Percentiles rank a stretch among this genome's conserved stretches.
phyloP scores from a whole-genome alignment of 2,888 invertebrate species.

The Leptothorax acervorum region DNA sequence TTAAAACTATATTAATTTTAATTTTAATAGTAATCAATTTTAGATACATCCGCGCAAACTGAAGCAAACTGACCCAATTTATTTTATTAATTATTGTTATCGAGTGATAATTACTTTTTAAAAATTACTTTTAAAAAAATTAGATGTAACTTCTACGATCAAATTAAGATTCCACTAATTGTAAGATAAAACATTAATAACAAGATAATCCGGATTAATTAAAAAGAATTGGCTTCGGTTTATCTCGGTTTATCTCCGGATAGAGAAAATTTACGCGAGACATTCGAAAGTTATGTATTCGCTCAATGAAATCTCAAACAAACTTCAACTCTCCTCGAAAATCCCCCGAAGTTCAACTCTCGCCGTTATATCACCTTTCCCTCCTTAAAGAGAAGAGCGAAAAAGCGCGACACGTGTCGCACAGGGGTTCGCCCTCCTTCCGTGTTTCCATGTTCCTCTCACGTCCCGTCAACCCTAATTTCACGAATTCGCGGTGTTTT shows the following conservation, averaged over 20 bases:
- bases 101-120: background rate
- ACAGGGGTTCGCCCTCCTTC: slow-evolving; percentile 67
- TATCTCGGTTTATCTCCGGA: background rate
- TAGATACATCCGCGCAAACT: no score
- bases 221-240: background rate
- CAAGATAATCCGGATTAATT: slow-evolving; percentile 2
- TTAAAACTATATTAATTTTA: background rate
- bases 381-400: slow-evolving; percentile 10
- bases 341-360: background rate
- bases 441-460: slow-evolving; percentile 40
- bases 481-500: slow-evolving; percentile 79
- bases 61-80: background rate
- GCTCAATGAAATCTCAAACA: slow-evolving; percentile 29
- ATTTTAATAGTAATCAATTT: slow-evolving; percentile 5
- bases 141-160: background rate
- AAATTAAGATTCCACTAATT: background rate
- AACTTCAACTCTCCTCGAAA: slow-evolving; percentile 1
- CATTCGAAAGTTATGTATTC: background rate
- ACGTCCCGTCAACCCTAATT: slow-evolving; percentile 81
- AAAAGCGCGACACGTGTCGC: slow-evolving; percentile 53
- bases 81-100: background rate
- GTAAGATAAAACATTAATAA: background rate
- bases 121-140: background rate
- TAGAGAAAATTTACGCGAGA: background rate
- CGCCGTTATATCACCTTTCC: background rate